Conservation (phyloP, 1,140 invertebrate genomes). For the Drosophila grimshawi region DNA sequence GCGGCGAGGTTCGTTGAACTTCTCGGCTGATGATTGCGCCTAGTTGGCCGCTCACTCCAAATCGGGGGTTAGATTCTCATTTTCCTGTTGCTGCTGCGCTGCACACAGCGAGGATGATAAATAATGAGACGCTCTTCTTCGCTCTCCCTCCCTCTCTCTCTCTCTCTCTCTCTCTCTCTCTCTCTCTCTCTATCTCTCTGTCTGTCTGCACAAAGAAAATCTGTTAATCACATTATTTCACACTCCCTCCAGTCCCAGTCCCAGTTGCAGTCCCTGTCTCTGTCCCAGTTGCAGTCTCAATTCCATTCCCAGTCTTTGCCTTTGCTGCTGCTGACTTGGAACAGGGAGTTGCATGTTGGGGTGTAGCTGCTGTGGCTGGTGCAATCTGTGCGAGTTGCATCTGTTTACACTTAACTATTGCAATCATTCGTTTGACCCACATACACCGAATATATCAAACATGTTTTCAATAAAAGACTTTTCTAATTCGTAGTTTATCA, state of each 20-base stretch:
- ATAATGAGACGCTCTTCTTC: conserved; percentile 48
- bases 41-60: conserved; percentile 45
- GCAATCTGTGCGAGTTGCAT: conserved; percentile 39
- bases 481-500: neutral
- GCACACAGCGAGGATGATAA: conserved; percentile 68
- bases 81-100: conserved; percentile 51
- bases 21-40: conserved; percentile 65
- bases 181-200: neutral
- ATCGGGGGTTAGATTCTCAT: conserved; percentile 66
- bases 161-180: neutral
- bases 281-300: conserved; percentile 13
- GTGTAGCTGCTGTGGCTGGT: neutral
- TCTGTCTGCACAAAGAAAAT: conserved; percentile 44
- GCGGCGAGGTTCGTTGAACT: conserved; percentile 70
- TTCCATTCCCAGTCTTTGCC: conserved; percentile 14
- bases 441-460: conserved; percentile 18
- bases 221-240: conserved; percentile 69
- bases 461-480: conserved; percentile 27
- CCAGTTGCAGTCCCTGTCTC: neutral
- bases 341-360: conserved; percentile 1
- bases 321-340: neutral
- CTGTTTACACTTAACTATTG: conserved; percentile 41
- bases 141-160: conserved; percentile 9
- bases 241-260: conserved; percentile 22
- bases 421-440: conserved; percentile 58